Percentiles rank a stretch among this genome's conserved stretches.
phyloP scores from a whole-genome alignment of 1,140 invertebrate species.

The Vanessa tameamea region DNA sequence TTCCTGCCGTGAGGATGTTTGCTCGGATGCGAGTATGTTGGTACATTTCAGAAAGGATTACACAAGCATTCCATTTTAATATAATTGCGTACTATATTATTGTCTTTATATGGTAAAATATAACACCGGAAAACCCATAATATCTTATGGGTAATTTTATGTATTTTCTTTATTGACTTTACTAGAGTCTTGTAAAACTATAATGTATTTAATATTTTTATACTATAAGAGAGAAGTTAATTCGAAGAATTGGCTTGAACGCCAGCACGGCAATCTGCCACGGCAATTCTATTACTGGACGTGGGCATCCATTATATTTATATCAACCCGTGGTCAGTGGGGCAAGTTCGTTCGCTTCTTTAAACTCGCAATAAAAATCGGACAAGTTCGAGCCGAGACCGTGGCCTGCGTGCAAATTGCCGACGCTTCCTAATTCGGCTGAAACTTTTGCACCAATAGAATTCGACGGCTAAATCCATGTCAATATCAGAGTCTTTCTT shows the following conservation, averaged over 20 bases:
- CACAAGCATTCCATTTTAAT: slow-evolving; percentile 7
- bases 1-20: slow-evolving; percentile 33
- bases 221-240: background rate
- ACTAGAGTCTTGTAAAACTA: background rate
- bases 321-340: slow-evolving; percentile 71
- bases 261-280: slow-evolving; percentile 48
- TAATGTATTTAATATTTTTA: background rate
- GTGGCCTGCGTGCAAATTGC: slow-evolving; percentile 59
- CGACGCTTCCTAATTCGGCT: slow-evolving; percentile 52
- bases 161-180: background rate
- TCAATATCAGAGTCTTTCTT: background rate
- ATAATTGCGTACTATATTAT: slow-evolving; percentile 2
- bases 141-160: background rate
- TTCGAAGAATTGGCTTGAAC: slow-evolving; percentile 21
- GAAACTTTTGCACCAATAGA: slow-evolving; percentile 43
- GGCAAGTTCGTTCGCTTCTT: slow-evolving; percentile 76
- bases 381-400: slow-evolving; percentile 74
- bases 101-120: background rate
- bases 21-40: slow-evolving; percentile 14
- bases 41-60: slow-evolving; percentile 9
- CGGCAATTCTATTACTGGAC: slow-evolving; percentile 56
- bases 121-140: background rate
- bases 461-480: slow-evolving; percentile 6
- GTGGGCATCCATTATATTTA: slow-evolving; percentile 70
- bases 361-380: slow-evolving; percentile 75